Percentiles rank a stretch among this genome's conserved stretches.
Evolutionary conservation across 2,888 invertebrate species (phyloP).

Genomic region (Meiosimyza platycephala): DNA sequence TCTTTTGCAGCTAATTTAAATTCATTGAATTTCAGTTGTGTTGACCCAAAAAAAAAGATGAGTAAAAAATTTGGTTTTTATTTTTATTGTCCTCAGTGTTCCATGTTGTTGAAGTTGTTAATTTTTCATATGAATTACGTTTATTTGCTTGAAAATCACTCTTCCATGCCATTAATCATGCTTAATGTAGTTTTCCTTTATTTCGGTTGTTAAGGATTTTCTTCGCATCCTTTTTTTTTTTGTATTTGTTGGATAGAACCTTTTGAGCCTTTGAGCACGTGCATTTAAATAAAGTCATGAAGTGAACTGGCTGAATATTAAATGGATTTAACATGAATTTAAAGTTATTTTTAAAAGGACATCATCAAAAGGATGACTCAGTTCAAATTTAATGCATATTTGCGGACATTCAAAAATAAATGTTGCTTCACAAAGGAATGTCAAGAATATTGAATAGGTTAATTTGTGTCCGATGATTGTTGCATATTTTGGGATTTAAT

Average conservation of each 20-base stretch:
- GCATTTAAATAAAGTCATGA: slow-evolving; percentile 1
- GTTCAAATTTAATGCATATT: no score
- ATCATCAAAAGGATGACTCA: no score
- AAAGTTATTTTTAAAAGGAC: background rate
- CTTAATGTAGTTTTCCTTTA: background rate
- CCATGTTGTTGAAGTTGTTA: slow-evolving; percentile 1
- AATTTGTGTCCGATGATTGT: no score
- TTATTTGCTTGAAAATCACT: slow-evolving; percentile 17
- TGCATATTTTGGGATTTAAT: no score
- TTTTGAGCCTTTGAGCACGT: background rate
- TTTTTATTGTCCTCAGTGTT: background rate
- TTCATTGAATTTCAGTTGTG: slow-evolving; percentile 17
- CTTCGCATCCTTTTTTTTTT: no score
- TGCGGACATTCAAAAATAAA: no score
- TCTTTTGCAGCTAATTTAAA: slow-evolving; percentile 12
- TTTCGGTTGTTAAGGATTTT: no score
- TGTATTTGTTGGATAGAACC: no score
- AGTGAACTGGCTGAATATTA: background rate
- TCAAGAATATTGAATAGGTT: no score
- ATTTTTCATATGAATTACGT: slow-evolving; percentile 14
- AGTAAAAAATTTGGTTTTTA: background rate
- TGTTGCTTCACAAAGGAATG: no score
- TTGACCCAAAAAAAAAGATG: background rate
- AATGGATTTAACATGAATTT: background rate
- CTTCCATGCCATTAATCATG: slow-evolving; percentile 16